Evolutionary conservation across 2,797 vertebrate genomes (phyloP).

Genomic region (Rhadinocentrus ornatus): DNA sequence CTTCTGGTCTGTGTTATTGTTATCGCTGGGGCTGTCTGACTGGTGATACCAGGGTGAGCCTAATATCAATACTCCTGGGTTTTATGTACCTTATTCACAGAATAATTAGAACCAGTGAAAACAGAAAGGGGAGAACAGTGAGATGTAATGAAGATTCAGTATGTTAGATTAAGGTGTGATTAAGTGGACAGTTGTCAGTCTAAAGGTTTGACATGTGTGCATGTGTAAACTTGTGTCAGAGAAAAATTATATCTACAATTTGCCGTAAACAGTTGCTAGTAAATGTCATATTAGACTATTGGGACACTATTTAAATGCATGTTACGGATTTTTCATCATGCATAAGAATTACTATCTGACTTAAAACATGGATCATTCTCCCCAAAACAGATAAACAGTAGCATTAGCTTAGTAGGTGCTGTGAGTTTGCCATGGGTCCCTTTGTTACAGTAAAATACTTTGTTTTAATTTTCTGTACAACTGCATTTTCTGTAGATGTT

Average conservation of each 20-base stretch:
- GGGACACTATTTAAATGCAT: conserved; percentile 1
- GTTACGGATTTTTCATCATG: conserved; percentile 16
- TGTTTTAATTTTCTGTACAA: no score
- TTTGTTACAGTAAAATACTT: no score
- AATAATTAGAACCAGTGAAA: conserved; percentile 7
- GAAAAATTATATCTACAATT: conserved; percentile 15
- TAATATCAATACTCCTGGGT: conserved; percentile 16
- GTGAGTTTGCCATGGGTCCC: neutral
- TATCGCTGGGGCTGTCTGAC: conserved; percentile 17
- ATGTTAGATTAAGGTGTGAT: neutral
- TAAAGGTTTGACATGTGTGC: neutral
- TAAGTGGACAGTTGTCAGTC: neutral
- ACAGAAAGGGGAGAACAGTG: neutral
- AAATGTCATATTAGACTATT: conserved; percentile 20
- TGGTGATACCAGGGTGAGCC: conserved; percentile 17
- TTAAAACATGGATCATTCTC: conserved; percentile 1
- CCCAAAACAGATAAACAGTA: neutral
- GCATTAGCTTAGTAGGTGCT: neutral
- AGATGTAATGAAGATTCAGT: neutral
- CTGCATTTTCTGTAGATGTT: no score
- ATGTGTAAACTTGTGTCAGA: neutral
- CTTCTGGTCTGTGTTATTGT: conserved; percentile 29
- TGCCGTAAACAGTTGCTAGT: conserved; percentile 23
- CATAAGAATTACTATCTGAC: neutral
- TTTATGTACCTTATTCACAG: conserved; percentile 1